These are phyloP conservation scores for Celastrina argiolus DNA, from an alignment of 2,888 invertebrate species.

Conservation along the genomic window DNA sequence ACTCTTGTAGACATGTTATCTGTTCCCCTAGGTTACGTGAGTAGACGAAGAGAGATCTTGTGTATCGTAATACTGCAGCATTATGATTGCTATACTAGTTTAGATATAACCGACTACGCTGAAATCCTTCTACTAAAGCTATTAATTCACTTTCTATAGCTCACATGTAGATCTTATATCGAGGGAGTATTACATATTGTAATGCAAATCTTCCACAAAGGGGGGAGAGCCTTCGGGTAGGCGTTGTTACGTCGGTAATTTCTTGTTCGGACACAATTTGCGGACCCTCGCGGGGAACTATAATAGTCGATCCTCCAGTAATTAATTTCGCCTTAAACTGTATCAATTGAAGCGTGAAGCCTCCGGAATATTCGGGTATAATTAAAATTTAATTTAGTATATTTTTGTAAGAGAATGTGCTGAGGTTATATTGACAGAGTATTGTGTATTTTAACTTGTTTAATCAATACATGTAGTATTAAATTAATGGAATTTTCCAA, in stretches of 20 bases:
- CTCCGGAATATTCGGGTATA: slow-evolving; percentile 63
- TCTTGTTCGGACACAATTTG: slow-evolving; percentile 77
- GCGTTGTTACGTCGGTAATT: slow-evolving; percentile 77
- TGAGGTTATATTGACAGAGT: too few relatives aligned
- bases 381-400: slow-evolving; percentile 60
- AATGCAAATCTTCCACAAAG: slow-evolving; percentile 1
- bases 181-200: not conserved
- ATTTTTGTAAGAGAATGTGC: slow-evolving; percentile 59
- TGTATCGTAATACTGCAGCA: too few relatives aligned
- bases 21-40: too few relatives aligned
- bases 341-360: slow-evolving; percentile 75
- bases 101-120: too few relatives aligned
- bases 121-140: too few relatives aligned
- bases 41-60: too few relatives aligned
- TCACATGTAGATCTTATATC: not conserved
- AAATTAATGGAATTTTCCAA: too few relatives aligned
- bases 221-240: slow-evolving; percentile 65
- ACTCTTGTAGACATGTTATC: too few relatives aligned
- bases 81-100: too few relatives aligned
- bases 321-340: slow-evolving; percentile 75
- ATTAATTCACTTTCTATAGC: not conserved
- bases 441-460: too few relatives aligned
- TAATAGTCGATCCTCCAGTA: slow-evolving; percentile 74
- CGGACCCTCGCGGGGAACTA: slow-evolving; percentile 70
- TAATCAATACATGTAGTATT: too few relatives aligned